These are phyloP conservation scores for Capitulum mitella DNA, from an alignment of 2,888 invertebrate species.

Conservation along the genomic window DNA sequence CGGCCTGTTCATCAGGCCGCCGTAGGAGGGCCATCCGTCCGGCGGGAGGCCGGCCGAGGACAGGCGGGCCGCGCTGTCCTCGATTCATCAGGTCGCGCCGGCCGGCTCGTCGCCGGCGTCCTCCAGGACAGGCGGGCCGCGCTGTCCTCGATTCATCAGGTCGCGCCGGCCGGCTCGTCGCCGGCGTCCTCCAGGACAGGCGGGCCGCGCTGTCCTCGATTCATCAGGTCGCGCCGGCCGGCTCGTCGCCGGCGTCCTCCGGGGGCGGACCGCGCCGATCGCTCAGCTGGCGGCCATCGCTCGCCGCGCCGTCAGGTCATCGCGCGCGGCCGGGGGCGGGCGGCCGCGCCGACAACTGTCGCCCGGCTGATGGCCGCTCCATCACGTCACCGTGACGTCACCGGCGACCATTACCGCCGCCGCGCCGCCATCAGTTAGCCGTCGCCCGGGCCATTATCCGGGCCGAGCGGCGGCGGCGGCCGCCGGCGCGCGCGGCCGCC, in stretches of 20 bases:
- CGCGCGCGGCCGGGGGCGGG: background rate
- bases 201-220: too few relatives aligned
- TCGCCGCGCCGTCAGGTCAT: background rate
- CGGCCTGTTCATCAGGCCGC: too few relatives aligned
- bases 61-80: background rate
- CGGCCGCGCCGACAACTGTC: background rate
- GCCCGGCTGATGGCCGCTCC: slow-evolving; percentile 12
- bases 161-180: too few relatives aligned
- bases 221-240: too few relatives aligned
- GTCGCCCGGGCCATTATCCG: background rate
- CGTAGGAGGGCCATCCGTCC: too few relatives aligned
- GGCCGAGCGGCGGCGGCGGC: background rate
- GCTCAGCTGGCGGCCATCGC: too few relatives aligned
- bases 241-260: too few relatives aligned
- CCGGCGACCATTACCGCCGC: slow-evolving; percentile 5
- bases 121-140: background rate
- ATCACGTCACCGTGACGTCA: slow-evolving; percentile 21
- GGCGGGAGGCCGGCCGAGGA: too few relatives aligned
- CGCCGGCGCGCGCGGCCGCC: background rate
- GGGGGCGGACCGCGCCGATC: too few relatives aligned
- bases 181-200: too few relatives aligned
- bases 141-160: too few relatives aligned
- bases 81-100: background rate
- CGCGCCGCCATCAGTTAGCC: background rate
- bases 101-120: background rate